Evolutionary conservation across 2,888 invertebrate species (phyloP), one percentile per base, ranked within the genome.

Genomic region (Teleogryllus oceanicus): DNA sequence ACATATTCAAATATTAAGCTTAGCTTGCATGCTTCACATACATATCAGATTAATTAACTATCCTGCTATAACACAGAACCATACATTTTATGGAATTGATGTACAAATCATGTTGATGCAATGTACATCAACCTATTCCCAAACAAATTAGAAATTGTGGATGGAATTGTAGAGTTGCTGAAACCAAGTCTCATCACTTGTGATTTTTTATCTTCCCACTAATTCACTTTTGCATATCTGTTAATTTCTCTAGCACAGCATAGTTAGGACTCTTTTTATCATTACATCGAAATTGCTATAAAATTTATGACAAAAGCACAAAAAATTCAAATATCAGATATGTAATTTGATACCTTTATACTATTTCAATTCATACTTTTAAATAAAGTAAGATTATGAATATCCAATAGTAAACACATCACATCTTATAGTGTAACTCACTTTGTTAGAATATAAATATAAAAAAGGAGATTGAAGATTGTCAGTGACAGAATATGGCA

Each of bases 151-250:
- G 62, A 62, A 18, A 62, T 62, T 13, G 8, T 62, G n/a, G n/a
- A 37, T 37, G 37, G 37, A 37, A 37, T 37, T 37, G 37, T 37
- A 5, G 37, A 37, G 37, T 37, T 37, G 37, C 37, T 37, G 13
- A 62, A 62, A 62, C n/a, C 5, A 62, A 18, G 13, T 18, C n/a
- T 62, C 62, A 18, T n/a, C 13, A 62, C 62, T 62, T 62, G n/a
- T 18, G n/a, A 62, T 1, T 62, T 18, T 18, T 62, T 62, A 18
- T 62, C n/a, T n/a, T 62, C 62, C 13, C 13, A 13, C n/a, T 62
- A 13, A 62, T 62, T 62, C 62, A 62, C 62, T 62, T 62, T 62
- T 62, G 62, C 62, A 62, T n/a, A 62, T 62, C 62, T 62, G 62
- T 18, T 3, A 62, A 62, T 62, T 62, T 62, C 37, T 62, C 62